Conservation (phyloP, 1,140 invertebrate genomes). For the Asobara japonica region DNA sequence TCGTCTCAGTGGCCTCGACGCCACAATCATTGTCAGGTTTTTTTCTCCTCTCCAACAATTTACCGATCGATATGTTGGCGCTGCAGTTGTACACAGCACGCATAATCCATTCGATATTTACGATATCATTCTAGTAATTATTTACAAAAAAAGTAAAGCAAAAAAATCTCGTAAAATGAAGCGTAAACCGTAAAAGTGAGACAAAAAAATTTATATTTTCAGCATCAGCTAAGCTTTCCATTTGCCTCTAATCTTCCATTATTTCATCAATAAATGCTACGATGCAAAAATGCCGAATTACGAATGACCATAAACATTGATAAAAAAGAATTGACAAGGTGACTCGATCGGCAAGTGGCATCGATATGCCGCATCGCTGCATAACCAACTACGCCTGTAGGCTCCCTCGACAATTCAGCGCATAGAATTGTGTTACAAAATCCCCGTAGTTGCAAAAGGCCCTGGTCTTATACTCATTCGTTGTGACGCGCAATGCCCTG, state of each 20-base stretch:
- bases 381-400: constrained; percentile 36
- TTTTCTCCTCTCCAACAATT: constrained; percentile 35
- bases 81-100: background rate
- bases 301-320: background rate
- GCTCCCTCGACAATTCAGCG: constrained; percentile 39
- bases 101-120: background rate
- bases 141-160: background rate
- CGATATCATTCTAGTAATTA: too few relatives aligned
- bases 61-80: constrained; percentile 32
- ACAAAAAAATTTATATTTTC: too few relatives aligned
- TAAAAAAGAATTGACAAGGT: background rate
- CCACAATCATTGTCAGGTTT: constrained; percentile 4
- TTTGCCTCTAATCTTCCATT: too few relatives aligned
- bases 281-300: too few relatives aligned
- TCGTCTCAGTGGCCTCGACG: constrained; percentile 8
- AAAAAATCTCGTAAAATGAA: too few relatives aligned
- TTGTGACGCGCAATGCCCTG: constrained; percentile 11
- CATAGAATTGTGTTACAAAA: constrained; percentile 56
- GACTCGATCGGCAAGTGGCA: constrained; percentile 37
- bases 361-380: constrained; percentile 37
- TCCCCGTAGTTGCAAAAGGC: constrained; percentile 32
- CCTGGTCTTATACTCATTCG: constrained; percentile 25
- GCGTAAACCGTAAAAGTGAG: too few relatives aligned
- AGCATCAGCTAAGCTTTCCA: too few relatives aligned
- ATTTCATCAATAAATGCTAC: too few relatives aligned